Base-by-base conservation (phyloP, 2,888 invertebrate genomes). In the Chesias legatella region DNA sequence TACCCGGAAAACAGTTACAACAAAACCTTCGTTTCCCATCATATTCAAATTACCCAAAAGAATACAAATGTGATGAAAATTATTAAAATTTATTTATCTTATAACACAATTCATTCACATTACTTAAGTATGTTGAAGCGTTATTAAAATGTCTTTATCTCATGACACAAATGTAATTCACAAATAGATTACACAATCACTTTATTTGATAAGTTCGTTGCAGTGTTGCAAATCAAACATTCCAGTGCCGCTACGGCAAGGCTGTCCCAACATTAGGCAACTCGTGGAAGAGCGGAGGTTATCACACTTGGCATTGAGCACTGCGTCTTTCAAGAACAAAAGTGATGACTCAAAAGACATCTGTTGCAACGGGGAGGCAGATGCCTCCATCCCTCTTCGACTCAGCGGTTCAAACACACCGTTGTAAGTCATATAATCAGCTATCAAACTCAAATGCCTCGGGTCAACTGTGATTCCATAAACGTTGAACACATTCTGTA, bases 351-450 rank as follows among this genome's bases (percentile, higher is more conserved):
- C 99, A 70, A 98, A 99, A 0, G 96, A 97, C 95, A 99, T 99
- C 81, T 98, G 98, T 74, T 99, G 99, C 9, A 99, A 79, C 0
- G 98, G 97, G 0, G 99, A 99, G 0, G 96, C 90, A n/a, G 94
- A 95, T 32, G 92, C 91, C 58, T 94, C 94, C 92, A 99, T 96
- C 6, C 98, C 97, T 59, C 91, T 92, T 11, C 99, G 90, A 72
- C 95, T 99, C 78, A 99, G 92, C 0, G 99, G 95, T 63, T 94
- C 93, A 67, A 95, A 98, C 0, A 90, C 86, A 0, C 99, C 99
- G 63, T 95, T 95, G 60, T 93, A 97, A 0, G 98, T 99, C 99
- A 99, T 99, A 73, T 98, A 99, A 83, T 99, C 99, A 0, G 99
- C 96, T 35, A 99, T 92, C 3, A 99, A 85, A 0, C 93, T 92